These are phyloP conservation scores for Gymnosoma rotundatum DNA, from an alignment of 2,888 invertebrate species.

Conservation along the genomic window DNA sequence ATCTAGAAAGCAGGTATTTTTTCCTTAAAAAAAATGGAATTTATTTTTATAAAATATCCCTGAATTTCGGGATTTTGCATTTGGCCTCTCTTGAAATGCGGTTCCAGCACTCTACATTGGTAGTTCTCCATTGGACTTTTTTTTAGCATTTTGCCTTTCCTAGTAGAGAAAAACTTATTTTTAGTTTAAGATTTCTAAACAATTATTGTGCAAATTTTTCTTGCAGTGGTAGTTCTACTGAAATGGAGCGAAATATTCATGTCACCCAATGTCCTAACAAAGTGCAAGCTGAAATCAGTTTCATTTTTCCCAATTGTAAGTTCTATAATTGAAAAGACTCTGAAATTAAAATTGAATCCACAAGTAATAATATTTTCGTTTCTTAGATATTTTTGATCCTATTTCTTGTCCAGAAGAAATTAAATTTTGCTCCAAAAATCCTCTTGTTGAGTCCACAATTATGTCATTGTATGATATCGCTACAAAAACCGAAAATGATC, in stretches of 20 bases:
- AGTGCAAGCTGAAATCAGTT: conserved; percentile 91
- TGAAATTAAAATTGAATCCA: not conserved
- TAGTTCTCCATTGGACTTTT: too few species aligned
- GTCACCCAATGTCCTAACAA: conserved; percentile 87
- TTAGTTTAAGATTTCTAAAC: not conserved
- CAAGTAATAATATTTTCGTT: not conserved
- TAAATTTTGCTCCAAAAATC: conserved; percentile 72
- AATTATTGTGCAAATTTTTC: conserved; percentile 78
- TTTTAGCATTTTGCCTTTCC: too few species aligned
- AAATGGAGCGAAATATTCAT: conserved; percentile 90
- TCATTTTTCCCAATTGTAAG: conserved; percentile 90
- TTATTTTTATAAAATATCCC: too few species aligned
- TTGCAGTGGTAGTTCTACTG: conserved; percentile 86
- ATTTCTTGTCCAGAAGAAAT: conserved; percentile 82
- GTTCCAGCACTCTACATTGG: too few species aligned
- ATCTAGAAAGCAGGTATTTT: too few species aligned
- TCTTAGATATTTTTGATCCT: conserved; percentile 89
- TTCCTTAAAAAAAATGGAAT: too few species aligned
- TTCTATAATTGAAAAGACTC: not conserved
- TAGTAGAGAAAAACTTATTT: not conserved
- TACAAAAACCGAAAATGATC: conserved; percentile 71
- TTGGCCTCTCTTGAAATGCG: too few species aligned
- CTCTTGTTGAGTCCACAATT: conserved; percentile 73
- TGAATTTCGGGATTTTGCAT: too few species aligned
- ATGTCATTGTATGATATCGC: conserved; percentile 74